Evolutionary conservation across 1,140 invertebrate species (phyloP).

Genomic region (Globodera rostochiensis): DNA sequence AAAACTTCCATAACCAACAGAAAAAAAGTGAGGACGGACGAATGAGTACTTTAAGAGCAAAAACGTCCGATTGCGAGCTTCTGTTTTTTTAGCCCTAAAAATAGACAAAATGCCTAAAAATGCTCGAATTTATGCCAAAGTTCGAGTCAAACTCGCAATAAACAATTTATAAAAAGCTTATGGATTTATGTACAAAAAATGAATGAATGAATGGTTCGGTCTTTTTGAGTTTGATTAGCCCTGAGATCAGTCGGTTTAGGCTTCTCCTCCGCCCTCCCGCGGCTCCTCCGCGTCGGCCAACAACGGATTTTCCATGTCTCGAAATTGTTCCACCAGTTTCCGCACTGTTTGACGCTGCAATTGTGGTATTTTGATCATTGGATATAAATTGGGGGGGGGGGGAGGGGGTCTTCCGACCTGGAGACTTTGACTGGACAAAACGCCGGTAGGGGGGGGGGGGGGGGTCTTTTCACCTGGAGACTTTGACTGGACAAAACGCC

Average conservation of each 20-base stretch:
- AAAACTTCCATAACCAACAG: too few species aligned
- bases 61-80: too few species aligned
- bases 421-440: not conserved
- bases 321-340: constrained; percentile 43
- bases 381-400: too few species aligned
- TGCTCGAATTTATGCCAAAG: too few species aligned
- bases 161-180: too few species aligned
- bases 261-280: not conserved
- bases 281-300: not conserved
- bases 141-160: too few species aligned
- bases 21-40: too few species aligned
- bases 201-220: constrained; percentile 11
- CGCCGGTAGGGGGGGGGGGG: too few species aligned
- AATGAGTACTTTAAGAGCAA: too few species aligned
- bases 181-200: not conserved
- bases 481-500: not conserved
- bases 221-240: not conserved
- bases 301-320: constrained; percentile 48
- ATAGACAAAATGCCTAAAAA: too few species aligned
- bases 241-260: not conserved
- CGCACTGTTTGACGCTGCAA: constrained; percentile 48
- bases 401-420: not conserved
- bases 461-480: too few species aligned
- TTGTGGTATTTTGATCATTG: not conserved
- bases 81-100: too few species aligned